phyloP scores from a whole-genome alignment of 2,888 invertebrate species.

The Scotopteryx bipunctaria region DNA sequence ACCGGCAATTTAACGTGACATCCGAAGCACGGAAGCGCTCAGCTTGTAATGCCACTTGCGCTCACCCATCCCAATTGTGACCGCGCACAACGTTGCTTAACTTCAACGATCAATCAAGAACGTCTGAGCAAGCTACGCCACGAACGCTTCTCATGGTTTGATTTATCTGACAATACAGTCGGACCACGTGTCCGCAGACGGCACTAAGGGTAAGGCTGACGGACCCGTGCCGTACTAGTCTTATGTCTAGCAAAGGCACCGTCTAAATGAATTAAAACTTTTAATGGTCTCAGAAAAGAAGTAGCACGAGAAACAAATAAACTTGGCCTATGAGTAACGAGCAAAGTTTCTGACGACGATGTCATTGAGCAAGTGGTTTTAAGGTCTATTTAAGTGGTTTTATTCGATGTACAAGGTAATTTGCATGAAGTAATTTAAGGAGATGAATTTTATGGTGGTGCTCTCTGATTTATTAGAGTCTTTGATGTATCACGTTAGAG shows the following conservation, averaged over 20 bases:
- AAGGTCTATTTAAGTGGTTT: slow-evolving; percentile 32
- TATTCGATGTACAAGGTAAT: slow-evolving; percentile 42
- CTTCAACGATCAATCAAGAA: too few relatives aligned
- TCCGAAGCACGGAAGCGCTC: too few relatives aligned
- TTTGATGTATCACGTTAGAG: neutral
- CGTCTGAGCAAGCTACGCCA: too few relatives aligned
- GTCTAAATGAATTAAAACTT: slow-evolving; percentile 60
- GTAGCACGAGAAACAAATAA: slow-evolving; percentile 52
- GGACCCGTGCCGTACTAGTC: neutral
- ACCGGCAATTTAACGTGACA: too few relatives aligned
- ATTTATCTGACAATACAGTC: too few relatives aligned
- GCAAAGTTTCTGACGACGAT: slow-evolving; percentile 44
- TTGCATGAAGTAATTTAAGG: slow-evolving; percentile 28
- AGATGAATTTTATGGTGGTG: slow-evolving; percentile 18
- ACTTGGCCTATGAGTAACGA: slow-evolving; percentile 47
- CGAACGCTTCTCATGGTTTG: too few relatives aligned
- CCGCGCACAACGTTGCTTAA: too few relatives aligned
- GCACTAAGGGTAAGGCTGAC: too few relatives aligned
- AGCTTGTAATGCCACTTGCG: too few relatives aligned
- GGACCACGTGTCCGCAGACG: too few relatives aligned
- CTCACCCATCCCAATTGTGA: too few relatives aligned
- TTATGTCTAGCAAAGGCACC: slow-evolving; percentile 7
- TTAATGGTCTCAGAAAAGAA: slow-evolving; percentile 53
- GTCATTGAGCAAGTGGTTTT: slow-evolving; percentile 31
- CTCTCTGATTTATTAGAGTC: slow-evolving; percentile 7